Evolutionary conservation across 1,140 invertebrate genomes (phyloP), one percentile per base, ranked within the genome.

Genomic region (Zaprionus nigranus): DNA sequence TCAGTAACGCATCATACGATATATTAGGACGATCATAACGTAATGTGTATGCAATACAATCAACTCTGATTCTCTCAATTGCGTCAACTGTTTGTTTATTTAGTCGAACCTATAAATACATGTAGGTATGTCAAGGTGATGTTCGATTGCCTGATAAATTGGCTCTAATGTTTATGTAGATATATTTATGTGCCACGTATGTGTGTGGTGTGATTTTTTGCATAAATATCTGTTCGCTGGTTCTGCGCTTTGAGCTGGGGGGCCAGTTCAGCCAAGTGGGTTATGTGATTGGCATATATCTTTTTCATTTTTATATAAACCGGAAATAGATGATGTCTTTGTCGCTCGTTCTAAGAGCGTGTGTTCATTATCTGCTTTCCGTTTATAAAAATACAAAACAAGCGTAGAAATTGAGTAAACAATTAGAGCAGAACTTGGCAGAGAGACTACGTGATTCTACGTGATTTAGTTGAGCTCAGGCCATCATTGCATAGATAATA

Each of bases 71-170:
- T 34, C 30, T 34, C 30, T 34, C 71, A 78, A 73, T 65, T 81
- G 70, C 58, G 64, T 78, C 68, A 65, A 51, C 71, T 65, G 63
- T 81, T 75, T 78, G 34, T 70, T 69, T 75, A 70, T 63, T 58
- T 56, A 57, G 53, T 60, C 70, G 43, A 38, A 67, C 56, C 61
- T 69, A 73, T 61, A 66, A 79, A 70, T 77, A 63, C 58, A 75
- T 65, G 62, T 75, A 77, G 85, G 78, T 84, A 88, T 88, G 85
- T 84, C 85, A 88, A 88, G 85, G 85, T 90, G 81, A 84, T 84
- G 65, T 78, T 73, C 64, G 80, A 65, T 80, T 24, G 63, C 46
- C 54, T 46, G 68, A 82, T 82, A 78, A 75, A 74, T 86, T 46
- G 72, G 66, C 78, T 86, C 65, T 80, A 81, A 88, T 79, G 74